A percentile compares a stretch with the other conserved stretches of the same genome.
These are phyloP conservation scores for Helicolenus hilgendorfi DNA, from an alignment of 2,797 vertebrate genomes.

Conservation along the genomic window DNA sequence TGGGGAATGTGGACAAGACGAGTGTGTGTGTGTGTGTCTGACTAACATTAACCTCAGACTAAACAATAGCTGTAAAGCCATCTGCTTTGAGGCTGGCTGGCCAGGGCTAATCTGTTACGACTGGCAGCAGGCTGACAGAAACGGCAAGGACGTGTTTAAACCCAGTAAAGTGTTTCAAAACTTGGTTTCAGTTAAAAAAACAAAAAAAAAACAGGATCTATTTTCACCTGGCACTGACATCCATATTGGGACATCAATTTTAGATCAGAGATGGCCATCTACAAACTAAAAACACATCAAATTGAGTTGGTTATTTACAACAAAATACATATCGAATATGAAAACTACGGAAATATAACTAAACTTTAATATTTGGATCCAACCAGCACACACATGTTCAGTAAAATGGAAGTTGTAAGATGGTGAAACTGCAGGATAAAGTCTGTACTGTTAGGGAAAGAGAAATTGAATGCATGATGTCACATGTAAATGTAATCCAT, in stretches of 20 bases:
- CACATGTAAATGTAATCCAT: not conserved
- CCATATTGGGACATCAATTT: not conserved
- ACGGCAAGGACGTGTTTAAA: slow-evolving; percentile 47
- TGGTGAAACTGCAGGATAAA: not conserved
- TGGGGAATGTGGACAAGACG: slow-evolving; percentile 51
- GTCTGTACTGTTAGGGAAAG: not conserved
- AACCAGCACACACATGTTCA: not conserved
- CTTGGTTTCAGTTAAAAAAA: not conserved
- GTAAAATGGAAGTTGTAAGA: not conserved
- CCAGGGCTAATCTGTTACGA: slow-evolving; percentile 72
- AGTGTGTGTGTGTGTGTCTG: slow-evolving; percentile 52
- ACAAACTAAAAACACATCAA: not conserved
- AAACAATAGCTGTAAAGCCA: slow-evolving; percentile 85
- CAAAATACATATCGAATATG: not conserved
- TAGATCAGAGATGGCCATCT: not conserved
- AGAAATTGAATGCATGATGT: not conserved
- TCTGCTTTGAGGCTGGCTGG: slow-evolving; percentile 77
- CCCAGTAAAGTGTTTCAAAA: slow-evolving; percentile 11
- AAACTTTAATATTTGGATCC: not conserved
- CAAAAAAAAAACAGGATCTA: not conserved
- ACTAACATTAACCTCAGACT: slow-evolving; percentile 86
- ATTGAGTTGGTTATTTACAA: not conserved
- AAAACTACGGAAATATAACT: not conserved
- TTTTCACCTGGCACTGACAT: not conserved
- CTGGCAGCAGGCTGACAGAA: slow-evolving; percentile 64